Percentiles rank a stretch among this genome's conserved stretches.
phyloP scores from a whole-genome alignment of 2,888 invertebrate species.

The Agrotis puta region DNA sequence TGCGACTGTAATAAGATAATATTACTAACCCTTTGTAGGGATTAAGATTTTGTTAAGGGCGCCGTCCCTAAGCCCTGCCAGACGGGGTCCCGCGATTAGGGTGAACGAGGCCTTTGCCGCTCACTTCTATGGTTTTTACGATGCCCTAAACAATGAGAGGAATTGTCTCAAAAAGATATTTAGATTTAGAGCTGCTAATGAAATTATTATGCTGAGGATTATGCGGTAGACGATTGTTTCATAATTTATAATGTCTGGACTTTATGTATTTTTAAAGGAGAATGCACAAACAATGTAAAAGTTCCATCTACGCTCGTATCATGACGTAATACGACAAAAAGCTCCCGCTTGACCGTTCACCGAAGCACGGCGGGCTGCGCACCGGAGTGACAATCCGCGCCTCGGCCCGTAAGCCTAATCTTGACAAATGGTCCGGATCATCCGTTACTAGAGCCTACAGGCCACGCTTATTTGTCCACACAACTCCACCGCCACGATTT shows the following conservation, averaged over 20 bases:
- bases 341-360: slow-evolving; percentile 60
- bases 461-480: slow-evolving; percentile 84
- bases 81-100: slow-evolving; percentile 83
- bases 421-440: slow-evolving; percentile 90
- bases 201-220: slow-evolving; percentile 63
- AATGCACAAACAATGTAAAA: background rate
- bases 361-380: slow-evolving; percentile 30
- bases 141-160: slow-evolving; percentile 76
- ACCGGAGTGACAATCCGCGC: slow-evolving; percentile 66
- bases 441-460: slow-evolving; percentile 78
- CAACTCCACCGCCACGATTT: slow-evolving; percentile 83
- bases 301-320: slow-evolving; percentile 1
- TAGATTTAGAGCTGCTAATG: slow-evolving; percentile 64
- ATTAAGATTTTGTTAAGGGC: slow-evolving; percentile 91
- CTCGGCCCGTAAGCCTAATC: slow-evolving; percentile 83
- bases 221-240: slow-evolving; percentile 42
- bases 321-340: slow-evolving; percentile 53
- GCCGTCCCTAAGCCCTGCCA: slow-evolving; percentile 83
- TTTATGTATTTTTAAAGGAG: background rate
- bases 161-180: slow-evolving; percentile 67
- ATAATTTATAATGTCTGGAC: slow-evolving; percentile 34
- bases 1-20: slow-evolving; percentile 89
- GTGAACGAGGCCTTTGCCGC: slow-evolving; percentile 76
- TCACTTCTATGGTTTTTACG: slow-evolving; percentile 88
- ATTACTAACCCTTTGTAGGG: slow-evolving; percentile 90